phyloP scores from a whole-genome alignment of 2,888 invertebrate species.

The Onchidella celtica region DNA sequence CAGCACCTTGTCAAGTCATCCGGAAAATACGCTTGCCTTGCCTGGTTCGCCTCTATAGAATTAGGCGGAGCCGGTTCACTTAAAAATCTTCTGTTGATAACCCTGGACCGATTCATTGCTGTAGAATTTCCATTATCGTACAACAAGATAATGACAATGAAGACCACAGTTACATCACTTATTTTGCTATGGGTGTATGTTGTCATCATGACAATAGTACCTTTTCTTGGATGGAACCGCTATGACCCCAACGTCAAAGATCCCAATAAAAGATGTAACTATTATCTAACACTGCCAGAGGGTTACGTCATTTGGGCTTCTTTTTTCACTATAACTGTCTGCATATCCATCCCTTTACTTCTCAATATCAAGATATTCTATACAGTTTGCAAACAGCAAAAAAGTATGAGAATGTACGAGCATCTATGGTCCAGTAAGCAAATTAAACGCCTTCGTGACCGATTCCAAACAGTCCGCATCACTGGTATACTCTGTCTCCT shows the following conservation, averaged over 20 bases:
- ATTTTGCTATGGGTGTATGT: slow-evolving; percentile 56
- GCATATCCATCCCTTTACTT: slow-evolving; percentile 45
- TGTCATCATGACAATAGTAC: slow-evolving; percentile 51
- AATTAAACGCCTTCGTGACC: slow-evolving; percentile 24
- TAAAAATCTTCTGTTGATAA: slow-evolving; percentile 56
- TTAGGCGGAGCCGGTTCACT: slow-evolving; percentile 57
- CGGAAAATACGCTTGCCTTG: slow-evolving; percentile 56
- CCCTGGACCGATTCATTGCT: slow-evolving; percentile 61
- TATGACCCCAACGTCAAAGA: slow-evolving; percentile 34
- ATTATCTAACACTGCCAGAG: slow-evolving; percentile 55
- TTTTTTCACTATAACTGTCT: slow-evolving; percentile 51
- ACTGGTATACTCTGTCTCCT: slow-evolving; percentile 57
- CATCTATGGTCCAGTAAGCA: neutral
- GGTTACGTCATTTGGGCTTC: slow-evolving; percentile 52
- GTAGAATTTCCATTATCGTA: slow-evolving; percentile 58
- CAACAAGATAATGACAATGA: slow-evolving; percentile 48
- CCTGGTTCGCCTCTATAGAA: slow-evolving; percentile 54
- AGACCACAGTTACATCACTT: slow-evolving; percentile 50
- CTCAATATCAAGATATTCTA: slow-evolving; percentile 56
- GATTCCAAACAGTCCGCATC: slow-evolving; percentile 53
- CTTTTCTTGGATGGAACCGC: slow-evolving; percentile 56
- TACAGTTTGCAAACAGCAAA: slow-evolving; percentile 50
- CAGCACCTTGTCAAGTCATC: neutral
- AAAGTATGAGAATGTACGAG: slow-evolving; percentile 23
- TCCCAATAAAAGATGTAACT: slow-evolving; percentile 50